Conservation (phyloP, 2,888 invertebrate genomes). For the Xestia xanthographa region DNA sequence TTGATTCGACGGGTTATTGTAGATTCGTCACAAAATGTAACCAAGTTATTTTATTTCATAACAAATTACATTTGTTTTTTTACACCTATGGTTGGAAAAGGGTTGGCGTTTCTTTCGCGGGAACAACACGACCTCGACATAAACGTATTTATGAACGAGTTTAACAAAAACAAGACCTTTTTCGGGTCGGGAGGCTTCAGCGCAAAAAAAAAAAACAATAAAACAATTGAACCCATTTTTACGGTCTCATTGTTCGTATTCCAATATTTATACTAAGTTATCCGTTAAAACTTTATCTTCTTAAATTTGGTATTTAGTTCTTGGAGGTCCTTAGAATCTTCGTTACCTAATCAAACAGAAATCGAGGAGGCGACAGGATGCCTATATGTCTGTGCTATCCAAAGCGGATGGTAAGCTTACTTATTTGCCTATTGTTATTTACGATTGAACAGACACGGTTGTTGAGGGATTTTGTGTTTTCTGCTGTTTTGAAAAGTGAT, state of each 20-base stretch:
- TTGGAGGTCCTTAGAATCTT: slow-evolving; percentile 23
- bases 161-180: slow-evolving; percentile 26
- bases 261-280: slow-evolving; percentile 34
- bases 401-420: neutral
- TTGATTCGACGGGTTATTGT: too few relatives aligned
- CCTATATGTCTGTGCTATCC: neutral
- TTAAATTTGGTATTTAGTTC: slow-evolving; percentile 15
- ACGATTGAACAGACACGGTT: neutral
- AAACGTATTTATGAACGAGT: slow-evolving; percentile 18
- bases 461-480: neutral
- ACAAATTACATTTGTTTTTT: neutral
- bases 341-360: slow-evolving; percentile 22
- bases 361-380: neutral
- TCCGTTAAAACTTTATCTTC: neutral
- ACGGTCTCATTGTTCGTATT: slow-evolving; percentile 11
- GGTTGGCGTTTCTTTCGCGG: neutral
- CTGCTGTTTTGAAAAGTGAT: neutral
- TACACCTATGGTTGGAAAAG: neutral
- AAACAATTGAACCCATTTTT: slow-evolving; percentile 25
- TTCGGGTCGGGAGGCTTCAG: neutral
- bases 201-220: slow-evolving; percentile 1
- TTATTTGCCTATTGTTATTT: slow-evolving; percentile 8
- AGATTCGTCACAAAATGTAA: too few relatives aligned
- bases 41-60: neutral
- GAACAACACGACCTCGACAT: slow-evolving; percentile 5